Evolutionary conservation across 2,888 invertebrate species (phyloP).

Genomic region (Nemapogon koenigi): DNA sequence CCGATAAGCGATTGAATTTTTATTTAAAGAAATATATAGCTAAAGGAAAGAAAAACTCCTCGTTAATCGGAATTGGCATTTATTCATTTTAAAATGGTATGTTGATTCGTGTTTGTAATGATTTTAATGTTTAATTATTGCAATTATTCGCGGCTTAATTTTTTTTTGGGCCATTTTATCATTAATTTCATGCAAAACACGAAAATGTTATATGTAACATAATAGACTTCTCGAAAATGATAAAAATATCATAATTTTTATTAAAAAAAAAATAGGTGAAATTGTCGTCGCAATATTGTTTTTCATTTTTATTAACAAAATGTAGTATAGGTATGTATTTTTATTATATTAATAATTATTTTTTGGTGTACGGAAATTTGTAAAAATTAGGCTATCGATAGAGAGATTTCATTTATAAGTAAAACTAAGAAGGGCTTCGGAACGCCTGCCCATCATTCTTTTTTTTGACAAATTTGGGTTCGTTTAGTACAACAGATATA

Average conservation of each 20-base stretch:
- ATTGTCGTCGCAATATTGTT: slow-evolving; percentile 2
- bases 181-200: background rate
- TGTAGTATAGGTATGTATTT: slow-evolving; percentile 21
- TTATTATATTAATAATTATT: slow-evolving; percentile 20
- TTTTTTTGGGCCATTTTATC: background rate
- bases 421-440: slow-evolving; percentile 26
- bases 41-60: slow-evolving; percentile 24
- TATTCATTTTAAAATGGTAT: slow-evolving; percentile 27
- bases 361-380: slow-evolving; percentile 57
- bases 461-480: background rate
- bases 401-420: slow-evolving; percentile 33
- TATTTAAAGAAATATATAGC: slow-evolving; percentile 11
- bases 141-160: too few relatives aligned
- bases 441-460: background rate
- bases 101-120: background rate
- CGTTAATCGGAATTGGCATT: slow-evolving; percentile 36
- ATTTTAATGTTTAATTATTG: too few relatives aligned
- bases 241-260: background rate
- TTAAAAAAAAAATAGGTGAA: slow-evolving; percentile 1
- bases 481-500: background rate
- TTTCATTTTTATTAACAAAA: slow-evolving; percentile 37
- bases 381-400: slow-evolving; percentile 43
- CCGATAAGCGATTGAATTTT: slow-evolving; percentile 25
- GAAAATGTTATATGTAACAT: too few relatives aligned
- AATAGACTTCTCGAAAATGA: too few relatives aligned